phyloP scores from a whole-genome alignment of 53 echinoderm and acorn worm genomes.

The Zoroaster sp. region DNA sequence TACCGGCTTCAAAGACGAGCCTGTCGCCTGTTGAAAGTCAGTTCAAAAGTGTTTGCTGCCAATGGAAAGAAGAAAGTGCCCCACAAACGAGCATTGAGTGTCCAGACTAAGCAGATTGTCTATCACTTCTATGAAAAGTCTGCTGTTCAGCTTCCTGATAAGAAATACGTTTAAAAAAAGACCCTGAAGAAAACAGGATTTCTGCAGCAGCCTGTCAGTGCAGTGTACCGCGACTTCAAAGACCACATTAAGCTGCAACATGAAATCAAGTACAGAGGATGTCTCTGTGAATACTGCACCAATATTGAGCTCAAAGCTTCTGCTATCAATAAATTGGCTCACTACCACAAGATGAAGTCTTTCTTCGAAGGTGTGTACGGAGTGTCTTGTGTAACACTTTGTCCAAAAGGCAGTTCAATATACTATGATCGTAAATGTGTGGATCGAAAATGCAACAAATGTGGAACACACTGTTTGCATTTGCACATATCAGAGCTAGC shows the following conservation, averaged over 20 bases:
- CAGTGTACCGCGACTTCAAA: neutral
- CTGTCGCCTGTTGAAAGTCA: too few species aligned
- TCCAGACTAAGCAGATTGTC: too few species aligned
- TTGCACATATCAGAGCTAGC: too few species aligned
- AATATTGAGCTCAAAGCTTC: neutral
- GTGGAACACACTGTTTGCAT: too few species aligned
- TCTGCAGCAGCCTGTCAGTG: neutral
- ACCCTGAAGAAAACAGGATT: neutral
- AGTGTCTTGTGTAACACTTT: neutral
- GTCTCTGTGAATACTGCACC: neutral
- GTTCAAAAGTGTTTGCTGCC: too few species aligned
- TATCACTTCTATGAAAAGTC: neutral
- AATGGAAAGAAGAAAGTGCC: too few species aligned
- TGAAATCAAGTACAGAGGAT: neutral
- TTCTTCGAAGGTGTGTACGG: neutral
- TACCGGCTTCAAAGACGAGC: too few species aligned
- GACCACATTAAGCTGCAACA: neutral
- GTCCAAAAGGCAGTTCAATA: neutral
- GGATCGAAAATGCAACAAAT: neutral
- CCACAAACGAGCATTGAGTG: too few species aligned
- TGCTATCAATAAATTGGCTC: neutral
- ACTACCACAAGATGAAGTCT: neutral
- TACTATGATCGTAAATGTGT: neutral
- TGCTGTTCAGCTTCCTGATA: slow-evolving; percentile 8
- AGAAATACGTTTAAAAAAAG: neutral